Evolutionary conservation across 2,888 invertebrate genomes (phyloP), one percentile per base, ranked within the genome.

Genomic region (Melanotus villosus): DNA sequence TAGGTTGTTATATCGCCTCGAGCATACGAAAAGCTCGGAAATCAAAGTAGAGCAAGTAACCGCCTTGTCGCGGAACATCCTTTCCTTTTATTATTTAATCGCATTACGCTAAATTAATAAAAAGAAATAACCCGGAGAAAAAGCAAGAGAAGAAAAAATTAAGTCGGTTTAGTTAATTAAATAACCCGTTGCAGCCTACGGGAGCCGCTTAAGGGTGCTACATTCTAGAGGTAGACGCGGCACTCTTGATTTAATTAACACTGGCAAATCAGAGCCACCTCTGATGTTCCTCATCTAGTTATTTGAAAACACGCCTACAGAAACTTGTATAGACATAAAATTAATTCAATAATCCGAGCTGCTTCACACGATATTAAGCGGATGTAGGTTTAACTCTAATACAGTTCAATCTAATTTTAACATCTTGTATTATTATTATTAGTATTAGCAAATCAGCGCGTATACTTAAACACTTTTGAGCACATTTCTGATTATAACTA

Each of bases 171-270:
- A 60, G 66, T 65, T 73, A 73, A 73, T 73, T 68, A 65, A 45
- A 70, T 73, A 73, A 70, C 64, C 66, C 50, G 64, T 59, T 64
- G 54, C 56, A 71, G 50, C 65, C 58, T 67, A 41, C 41, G 34
- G 65, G 56, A 45, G 54, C 59, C 60, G 45, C 65, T 58, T 32
- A 67, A 67, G 67, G 73, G 60, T 64, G 66, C 52, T 65, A 26
- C 62, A 69, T 43, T 62, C 64, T 34, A 52, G 66, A 71, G 68
- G 68, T 67, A 65, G 73, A 66, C 59, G 67, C 62, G 66, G 68
- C 64, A 38, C 34, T 64, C 64, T 65, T 73, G 65, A 72, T 73
- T 73, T 72, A 73, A 73, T 72, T 73, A 73, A 72, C 68, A 59
- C 62, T 23, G 63, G 50, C 57, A 65, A 69, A 69, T 69, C 69